A percentile compares a stretch with the other conserved stretches of the same genome.
Conservation (phyloP, 2,797 vertebrate species). For the Trichosurus vulpecula region DNA sequence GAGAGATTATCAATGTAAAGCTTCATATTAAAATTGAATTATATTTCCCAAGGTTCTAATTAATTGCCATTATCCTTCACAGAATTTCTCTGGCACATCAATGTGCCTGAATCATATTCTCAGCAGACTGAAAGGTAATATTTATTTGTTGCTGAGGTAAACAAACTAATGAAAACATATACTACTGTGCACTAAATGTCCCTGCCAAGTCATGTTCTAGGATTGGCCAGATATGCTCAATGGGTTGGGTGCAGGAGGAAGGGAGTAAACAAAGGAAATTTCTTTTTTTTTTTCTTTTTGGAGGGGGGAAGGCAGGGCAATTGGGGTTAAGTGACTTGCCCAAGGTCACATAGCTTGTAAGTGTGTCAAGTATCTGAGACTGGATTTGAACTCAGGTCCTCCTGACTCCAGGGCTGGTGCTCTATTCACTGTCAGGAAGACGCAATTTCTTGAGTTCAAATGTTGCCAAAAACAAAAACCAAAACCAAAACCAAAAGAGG, state of each 20-base stretch:
- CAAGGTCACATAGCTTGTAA: too few species aligned
- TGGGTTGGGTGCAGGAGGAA: background rate
- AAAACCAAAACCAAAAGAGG: too few species aligned
- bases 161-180: background rate
- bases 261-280: background rate
- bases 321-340: too few species aligned
- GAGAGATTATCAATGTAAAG: background rate
- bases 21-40: background rate
- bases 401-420: too few species aligned
- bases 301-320: too few species aligned
- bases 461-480: background rate
- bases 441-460: background rate
- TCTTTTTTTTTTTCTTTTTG: too few species aligned
- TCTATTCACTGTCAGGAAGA: too few species aligned
- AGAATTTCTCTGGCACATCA: background rate
- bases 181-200: background rate
- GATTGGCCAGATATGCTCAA: background rate
- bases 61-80: background rate
- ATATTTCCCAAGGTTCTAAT: conserved; percentile 10
- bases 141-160: background rate
- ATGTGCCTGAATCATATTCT: conserved; percentile 53
- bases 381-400: too few species aligned
- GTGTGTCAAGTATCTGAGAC: too few species aligned
- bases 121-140: conserved; percentile 35
- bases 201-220: background rate